Evolutionary conservation across 2,888 invertebrate genomes (phyloP).

Genomic region (Acleris laterana): DNA sequence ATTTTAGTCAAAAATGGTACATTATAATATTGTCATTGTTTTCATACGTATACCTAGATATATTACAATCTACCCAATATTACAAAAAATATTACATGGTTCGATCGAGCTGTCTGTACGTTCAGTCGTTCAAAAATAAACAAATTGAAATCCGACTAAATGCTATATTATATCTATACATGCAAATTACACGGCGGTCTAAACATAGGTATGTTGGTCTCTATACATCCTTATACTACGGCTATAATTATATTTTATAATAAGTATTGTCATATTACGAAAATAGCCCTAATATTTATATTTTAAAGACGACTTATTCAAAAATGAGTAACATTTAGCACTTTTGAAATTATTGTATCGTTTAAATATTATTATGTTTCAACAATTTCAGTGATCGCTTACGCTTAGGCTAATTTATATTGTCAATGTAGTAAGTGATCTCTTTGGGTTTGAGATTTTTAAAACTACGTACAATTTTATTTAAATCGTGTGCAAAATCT

Average conservation of each 20-base stretch:
- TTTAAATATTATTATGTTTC: constrained; percentile 9
- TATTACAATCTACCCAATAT: constrained; percentile 15
- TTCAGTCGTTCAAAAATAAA: constrained; percentile 21
- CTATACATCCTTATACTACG: constrained; percentile 54
- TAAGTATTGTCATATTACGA: constrained; percentile 57
- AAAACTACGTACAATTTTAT: constrained; percentile 40
- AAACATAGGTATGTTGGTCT: constrained; percentile 59
- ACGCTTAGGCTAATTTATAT: constrained; percentile 17
- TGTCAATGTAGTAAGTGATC: constrained; percentile 22
- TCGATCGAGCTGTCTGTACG: constrained; percentile 25
- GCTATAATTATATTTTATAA: constrained; percentile 61
- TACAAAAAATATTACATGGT: constrained; percentile 33
- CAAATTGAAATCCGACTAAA: constrained; percentile 16
- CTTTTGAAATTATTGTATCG: constrained; percentile 18
- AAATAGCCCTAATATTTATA: constrained; percentile 37
- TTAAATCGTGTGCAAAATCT: constrained; percentile 39
- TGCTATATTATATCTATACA: constrained; percentile 37
- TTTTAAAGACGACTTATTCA: constrained; percentile 25
- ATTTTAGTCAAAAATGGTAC: background rate
- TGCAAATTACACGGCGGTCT: constrained; percentile 39
- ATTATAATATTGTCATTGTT: background rate
- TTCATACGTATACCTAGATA: constrained; percentile 21
- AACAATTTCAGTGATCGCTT: background rate
- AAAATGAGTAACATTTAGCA: constrained; percentile 25
- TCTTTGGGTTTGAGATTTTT: constrained; percentile 9